A percentile compares a stretch with the other conserved stretches of the same genome.
phyloP scores from a whole-genome alignment of 2,113 vertebrate genomes.

The Entelurus aequoreus region DNA sequence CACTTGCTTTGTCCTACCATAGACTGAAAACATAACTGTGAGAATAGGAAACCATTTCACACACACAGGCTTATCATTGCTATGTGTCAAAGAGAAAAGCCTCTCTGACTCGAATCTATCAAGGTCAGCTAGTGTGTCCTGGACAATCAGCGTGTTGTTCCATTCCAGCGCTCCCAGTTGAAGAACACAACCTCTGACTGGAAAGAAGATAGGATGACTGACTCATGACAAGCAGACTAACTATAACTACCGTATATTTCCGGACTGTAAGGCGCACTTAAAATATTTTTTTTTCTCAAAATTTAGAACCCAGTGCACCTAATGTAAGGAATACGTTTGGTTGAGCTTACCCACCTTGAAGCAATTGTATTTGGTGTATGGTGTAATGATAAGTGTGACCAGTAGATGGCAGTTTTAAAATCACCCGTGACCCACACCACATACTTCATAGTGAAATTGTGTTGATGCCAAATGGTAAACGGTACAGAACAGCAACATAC shows the following conservation, averaged over 20 bases:
- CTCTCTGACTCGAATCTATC: slow-evolving; percentile 70
- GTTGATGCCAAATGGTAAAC: no score
- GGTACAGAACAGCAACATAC: no score
- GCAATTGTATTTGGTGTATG: no score
- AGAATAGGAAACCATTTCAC: slow-evolving; percentile 58
- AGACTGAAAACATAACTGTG: slow-evolving; percentile 48
- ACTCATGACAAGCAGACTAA: slow-evolving; percentile 5
- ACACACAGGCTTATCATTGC: slow-evolving; percentile 62
- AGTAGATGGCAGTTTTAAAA: no score
- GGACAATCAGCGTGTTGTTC: slow-evolving; percentile 64
- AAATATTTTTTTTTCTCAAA: no score
- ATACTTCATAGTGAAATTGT: no score
- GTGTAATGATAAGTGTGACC: no score
- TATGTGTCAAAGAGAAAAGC: slow-evolving; percentile 63
- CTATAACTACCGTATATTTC: neutral
- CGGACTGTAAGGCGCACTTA: no score
- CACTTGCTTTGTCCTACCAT: slow-evolving; percentile 22
- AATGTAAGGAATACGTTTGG: no score
- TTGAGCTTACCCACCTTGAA: no score
- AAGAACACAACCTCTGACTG: slow-evolving; percentile 34
- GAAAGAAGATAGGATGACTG: slow-evolving; percentile 15
- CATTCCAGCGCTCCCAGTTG: slow-evolving; percentile 48
- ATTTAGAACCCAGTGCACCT: no score
- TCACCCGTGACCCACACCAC: no score
- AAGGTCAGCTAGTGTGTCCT: slow-evolving; percentile 72